Conservation (phyloP, 2,888 invertebrate species). For the Tenthredo mesomela region DNA sequence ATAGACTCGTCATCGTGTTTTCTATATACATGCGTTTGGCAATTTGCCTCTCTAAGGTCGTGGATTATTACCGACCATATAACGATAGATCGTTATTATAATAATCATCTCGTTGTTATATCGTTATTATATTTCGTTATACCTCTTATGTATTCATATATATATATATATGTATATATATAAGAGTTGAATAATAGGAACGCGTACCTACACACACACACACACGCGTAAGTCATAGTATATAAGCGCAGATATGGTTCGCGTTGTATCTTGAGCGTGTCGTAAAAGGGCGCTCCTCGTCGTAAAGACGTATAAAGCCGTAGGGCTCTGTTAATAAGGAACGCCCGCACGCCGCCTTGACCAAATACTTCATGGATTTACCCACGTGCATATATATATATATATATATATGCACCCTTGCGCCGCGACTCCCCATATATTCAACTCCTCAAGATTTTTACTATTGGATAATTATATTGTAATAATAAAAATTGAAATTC, state of each 20-base stretch:
- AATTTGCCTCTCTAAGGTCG: background rate
- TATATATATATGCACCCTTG: too few species aligned
- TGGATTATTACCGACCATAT: background rate
- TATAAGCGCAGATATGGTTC: constrained; percentile 56
- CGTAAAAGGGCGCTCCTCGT: constrained; percentile 63
- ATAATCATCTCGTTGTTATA: constrained; percentile 12
- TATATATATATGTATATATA: too few species aligned
- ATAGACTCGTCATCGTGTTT: background rate
- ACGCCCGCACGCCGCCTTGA: constrained; percentile 45
- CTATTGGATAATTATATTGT: background rate
- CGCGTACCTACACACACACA: background rate
- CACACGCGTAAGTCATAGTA: background rate
- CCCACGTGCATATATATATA: too few species aligned
- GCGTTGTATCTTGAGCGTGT: constrained; percentile 56
- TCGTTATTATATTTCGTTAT: constrained; percentile 27
- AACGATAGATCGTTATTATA: constrained; percentile 2
- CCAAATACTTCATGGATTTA: constrained; percentile 35
- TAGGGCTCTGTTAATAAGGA: constrained; percentile 64
- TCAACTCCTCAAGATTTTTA: background rate
- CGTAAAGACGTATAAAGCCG: constrained; percentile 62
- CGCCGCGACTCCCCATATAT: background rate
- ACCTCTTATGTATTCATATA: background rate
- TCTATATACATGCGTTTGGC: background rate
- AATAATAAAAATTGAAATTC: background rate
- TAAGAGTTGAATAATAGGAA: background rate